Conservation (phyloP, 2,113 vertebrate genomes). For the Neotoma lepida region DNA sequence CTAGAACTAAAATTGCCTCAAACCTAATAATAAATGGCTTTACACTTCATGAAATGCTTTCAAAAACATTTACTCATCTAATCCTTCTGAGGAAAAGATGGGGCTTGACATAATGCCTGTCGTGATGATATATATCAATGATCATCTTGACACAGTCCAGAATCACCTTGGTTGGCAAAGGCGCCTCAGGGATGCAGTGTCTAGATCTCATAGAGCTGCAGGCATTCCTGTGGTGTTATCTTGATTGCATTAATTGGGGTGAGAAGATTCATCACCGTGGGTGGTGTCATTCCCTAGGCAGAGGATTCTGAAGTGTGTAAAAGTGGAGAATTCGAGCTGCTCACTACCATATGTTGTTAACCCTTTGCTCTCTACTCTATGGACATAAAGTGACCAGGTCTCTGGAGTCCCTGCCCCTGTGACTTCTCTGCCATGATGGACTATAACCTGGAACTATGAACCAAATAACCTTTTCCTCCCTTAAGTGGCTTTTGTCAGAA, state of each 20-base stretch:
- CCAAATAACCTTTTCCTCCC: not conserved
- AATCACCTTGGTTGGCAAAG: not conserved
- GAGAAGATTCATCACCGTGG: not conserved
- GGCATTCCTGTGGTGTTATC: not conserved
- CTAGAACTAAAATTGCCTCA: not conserved
- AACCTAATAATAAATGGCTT: not conserved
- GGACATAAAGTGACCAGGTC: not conserved
- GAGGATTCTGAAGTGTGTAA: not conserved
- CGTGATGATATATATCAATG: not conserved
- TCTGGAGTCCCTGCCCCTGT: too few species aligned
- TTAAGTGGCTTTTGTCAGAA: not conserved
- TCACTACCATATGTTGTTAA: not conserved
- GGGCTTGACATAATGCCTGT: not conserved
- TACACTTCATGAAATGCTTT: conserved; percentile 31
- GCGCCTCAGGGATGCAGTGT: not conserved
- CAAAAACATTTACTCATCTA: conserved; percentile 30
- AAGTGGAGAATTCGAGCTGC: not conserved
- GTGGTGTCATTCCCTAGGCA: not conserved
- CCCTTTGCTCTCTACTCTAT: not conserved
- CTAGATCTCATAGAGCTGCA: too few species aligned
- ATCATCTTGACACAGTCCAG: not conserved
- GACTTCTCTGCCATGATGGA: too few species aligned
- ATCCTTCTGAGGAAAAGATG: not conserved
- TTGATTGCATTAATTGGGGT: not conserved
- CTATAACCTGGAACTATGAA: not conserved